Base-by-base conservation (phyloP, 2,888 invertebrate species). In the Fragum fragum region DNA sequence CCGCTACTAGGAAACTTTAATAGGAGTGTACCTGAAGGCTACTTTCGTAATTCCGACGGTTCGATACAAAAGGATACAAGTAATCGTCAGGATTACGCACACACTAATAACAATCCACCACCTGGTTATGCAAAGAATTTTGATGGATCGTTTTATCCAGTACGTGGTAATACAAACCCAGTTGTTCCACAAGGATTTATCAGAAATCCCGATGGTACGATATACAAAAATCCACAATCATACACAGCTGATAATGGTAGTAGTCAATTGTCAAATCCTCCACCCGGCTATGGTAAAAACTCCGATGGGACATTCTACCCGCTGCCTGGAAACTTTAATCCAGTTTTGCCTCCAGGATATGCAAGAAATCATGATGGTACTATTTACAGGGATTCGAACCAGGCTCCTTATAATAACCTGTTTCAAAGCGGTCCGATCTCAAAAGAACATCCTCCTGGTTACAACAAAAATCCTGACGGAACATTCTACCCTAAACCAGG, bases 241-340 rank as follows among this genome's bases (percentile, higher is more conserved):
- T 5, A 21, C 26, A 6, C 9, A 14, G 2, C 9, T 1, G 39
- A 1, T 16, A 23, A 9, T 1, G 18, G 11, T n/a, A 32, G 1
- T 18, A 21, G n/a, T 23, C 14, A 47, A 18, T 2, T 18, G 5
- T 14, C 14, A 9, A 9, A 14, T n/a, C 32, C 61, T 26, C 76
- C 76, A 63, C 47, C 73, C 18, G 73, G 73, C 18, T 73, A 29
- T 63, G 61, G 73, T 3, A 73, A 61, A 52, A 73, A 73, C 32
- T 63, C 63, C 18, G 63, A 73, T n/a, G 61, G 73, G 5, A 73
- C 73, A 9, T 73, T 73, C n/a, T 61, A 28, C 21, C 59, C 61
- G 18, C 29, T 73, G 16, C 73, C 61, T 52, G 73, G 73, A 1
- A 73, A 63, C 21, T 26, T 5, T 52, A 61, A 73, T 28, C 42